Evolutionary conservation across 2,797 vertebrate species (phyloP).

Genomic region (Paguma larvata): DNA sequence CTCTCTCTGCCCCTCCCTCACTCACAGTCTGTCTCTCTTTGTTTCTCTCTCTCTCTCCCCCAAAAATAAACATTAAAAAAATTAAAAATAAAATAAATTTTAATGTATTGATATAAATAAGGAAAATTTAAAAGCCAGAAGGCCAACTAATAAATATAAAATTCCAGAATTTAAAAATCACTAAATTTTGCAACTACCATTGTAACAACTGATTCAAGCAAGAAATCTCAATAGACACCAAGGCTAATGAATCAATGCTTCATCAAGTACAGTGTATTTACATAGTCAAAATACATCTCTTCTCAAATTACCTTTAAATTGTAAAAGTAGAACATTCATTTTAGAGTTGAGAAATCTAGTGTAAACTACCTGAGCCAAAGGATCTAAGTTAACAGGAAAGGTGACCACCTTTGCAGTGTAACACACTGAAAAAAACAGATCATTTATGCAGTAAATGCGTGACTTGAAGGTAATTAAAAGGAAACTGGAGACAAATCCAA

Average conservation of each 20-base stretch:
- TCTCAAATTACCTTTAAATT: constrained; percentile 13
- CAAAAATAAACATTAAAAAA: no score
- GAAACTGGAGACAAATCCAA: neutral
- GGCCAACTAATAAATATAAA: neutral
- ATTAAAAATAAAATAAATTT: neutral
- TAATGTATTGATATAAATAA: neutral
- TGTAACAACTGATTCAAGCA: neutral
- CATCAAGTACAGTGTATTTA: neutral
- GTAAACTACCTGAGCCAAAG: neutral
- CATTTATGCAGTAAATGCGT: neutral
- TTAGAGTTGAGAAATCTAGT: neutral
- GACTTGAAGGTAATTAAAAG: neutral
- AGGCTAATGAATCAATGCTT: neutral
- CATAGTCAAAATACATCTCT: neutral
- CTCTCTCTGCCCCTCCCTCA: no score
- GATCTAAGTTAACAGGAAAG: neutral
- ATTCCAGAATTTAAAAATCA: neutral
- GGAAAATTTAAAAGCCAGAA: neutral
- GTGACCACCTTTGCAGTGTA: neutral
- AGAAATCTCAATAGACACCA: neutral
- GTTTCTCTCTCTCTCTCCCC: no score
- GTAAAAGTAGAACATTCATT: neutral
- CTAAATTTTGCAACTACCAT: neutral
- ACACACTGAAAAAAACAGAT: neutral
- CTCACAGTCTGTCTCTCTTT: no score